Base-by-base conservation (phyloP, 2,797 vertebrate genomes). In the Diplodus puntazzo region DNA sequence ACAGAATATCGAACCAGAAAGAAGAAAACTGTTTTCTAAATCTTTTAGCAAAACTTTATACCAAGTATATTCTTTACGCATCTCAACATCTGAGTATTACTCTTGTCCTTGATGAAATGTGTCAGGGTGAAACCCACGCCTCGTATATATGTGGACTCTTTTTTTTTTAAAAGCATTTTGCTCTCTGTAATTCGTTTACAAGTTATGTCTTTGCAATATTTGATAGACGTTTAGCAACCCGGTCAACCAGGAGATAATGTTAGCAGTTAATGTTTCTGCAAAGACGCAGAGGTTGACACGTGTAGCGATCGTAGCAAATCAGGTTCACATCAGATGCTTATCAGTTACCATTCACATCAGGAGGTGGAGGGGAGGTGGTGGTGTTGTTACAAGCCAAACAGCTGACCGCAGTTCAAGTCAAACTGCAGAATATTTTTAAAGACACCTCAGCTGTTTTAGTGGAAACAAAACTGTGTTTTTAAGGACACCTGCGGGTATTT, bases 171-270 rank as follows among this genome's bases (percentile, higher is more conserved):
- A 73, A 54, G 61, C 39, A 48, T 72, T 61, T 75, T 77, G 49
- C 52, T 79, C 61, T 72, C 60, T 74, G 34, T 83, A 72, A 80
- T 89, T 76, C 53, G 85, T 94, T 94, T 93, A 92, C 92, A 93
- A 73, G 52, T 85, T 80, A 25, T 61, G 25, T 64, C 63, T 79
- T 81, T 81, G 77, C 75, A 30, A 67, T 86, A 62, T 83, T 80
- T 80, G 39, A 75, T 83, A 77, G 85, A 68, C 80, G 76, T 87
- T 78, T 82, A 88, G 85, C 80, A 85, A 70, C 82, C 90, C 80
- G 65, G 60, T 81, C 34, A 8, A 8, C 8, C 34, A 34, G 34
- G 34, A 34, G 7, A 34, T 9, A 34, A 34, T 34, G 34, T 34
- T 2, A 34, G 34, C 8, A 9, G 34, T 34, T 34, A 34, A 9